Conservation (phyloP, 2,797 vertebrate species). For the Hippoglossus hippoglossus region DNA sequence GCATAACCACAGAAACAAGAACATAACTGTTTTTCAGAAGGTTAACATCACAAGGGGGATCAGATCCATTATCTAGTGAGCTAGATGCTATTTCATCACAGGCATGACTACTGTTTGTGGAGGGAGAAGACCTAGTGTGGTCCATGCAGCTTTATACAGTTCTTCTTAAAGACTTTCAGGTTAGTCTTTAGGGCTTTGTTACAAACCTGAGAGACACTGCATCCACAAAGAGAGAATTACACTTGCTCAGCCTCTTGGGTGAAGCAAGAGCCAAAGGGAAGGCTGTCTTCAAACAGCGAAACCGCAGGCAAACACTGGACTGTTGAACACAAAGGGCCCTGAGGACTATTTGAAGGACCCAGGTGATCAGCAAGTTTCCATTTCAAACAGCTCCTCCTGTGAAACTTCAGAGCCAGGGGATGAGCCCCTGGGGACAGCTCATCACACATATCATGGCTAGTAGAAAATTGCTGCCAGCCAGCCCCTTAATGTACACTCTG, state of each 20-base stretch:
- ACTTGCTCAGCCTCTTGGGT: not conserved
- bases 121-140: no score
- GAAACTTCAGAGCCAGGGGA: not conserved
- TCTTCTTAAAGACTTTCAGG: no score
- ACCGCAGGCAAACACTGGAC: not conserved
- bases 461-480: not conserved
- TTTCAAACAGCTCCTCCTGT: not conserved
- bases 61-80: not conserved
- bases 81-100: not conserved
- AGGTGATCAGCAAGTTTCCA: not conserved
- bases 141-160: no score
- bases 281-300: not conserved
- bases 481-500: not conserved
- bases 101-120: not conserved
- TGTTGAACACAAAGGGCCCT: not conserved
- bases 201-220: no score
- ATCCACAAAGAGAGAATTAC: no score
- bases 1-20: not conserved
- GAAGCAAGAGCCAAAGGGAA: not conserved
- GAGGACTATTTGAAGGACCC: not conserved
- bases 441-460: slow-evolving; percentile 1
- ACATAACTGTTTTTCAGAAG: not conserved
- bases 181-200: no score
- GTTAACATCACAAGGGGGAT: not conserved
- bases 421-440: not conserved